These are phyloP conservation scores for Automeris io DNA, from an alignment of 2,888 invertebrate genomes.

Conservation along the genomic window DNA sequence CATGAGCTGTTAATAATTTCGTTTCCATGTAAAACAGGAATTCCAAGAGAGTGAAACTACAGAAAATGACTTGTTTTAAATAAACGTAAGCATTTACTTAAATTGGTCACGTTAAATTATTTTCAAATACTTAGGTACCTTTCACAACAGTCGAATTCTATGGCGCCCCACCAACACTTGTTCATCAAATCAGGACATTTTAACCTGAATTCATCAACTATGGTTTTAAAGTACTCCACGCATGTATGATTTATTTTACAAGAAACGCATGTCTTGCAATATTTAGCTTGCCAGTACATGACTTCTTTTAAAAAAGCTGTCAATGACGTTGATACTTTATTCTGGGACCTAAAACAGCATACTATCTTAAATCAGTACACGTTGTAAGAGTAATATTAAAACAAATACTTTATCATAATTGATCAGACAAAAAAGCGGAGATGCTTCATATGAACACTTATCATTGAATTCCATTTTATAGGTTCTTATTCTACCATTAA, in stretches of 20 bases:
- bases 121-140: constrained; percentile 26
- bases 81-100: background rate
- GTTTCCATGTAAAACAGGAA: too few species aligned
- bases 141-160: constrained; percentile 52
- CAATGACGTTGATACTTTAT: constrained; percentile 31
- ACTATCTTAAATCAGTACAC: background rate
- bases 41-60: constrained; percentile 2
- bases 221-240: constrained; percentile 30
- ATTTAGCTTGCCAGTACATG: constrained; percentile 44
- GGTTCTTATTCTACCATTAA: too few species aligned
- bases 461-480: too few species aligned
- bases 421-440: too few species aligned
- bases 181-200: constrained; percentile 46
- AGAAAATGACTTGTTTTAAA: too few species aligned
- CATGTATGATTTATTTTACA: constrained; percentile 47
- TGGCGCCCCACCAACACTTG: constrained; percentile 53
- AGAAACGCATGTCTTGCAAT: constrained; percentile 43
- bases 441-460: too few species aligned
- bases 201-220: constrained; percentile 34
- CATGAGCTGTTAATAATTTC: too few species aligned
- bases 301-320: constrained; percentile 46
- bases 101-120: background rate
- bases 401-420: background rate
- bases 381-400: background rate
- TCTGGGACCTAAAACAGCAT: constrained; percentile 21